Base-by-base conservation (phyloP, 2,888 invertebrate species). In the Heteromurus nitidus region DNA sequence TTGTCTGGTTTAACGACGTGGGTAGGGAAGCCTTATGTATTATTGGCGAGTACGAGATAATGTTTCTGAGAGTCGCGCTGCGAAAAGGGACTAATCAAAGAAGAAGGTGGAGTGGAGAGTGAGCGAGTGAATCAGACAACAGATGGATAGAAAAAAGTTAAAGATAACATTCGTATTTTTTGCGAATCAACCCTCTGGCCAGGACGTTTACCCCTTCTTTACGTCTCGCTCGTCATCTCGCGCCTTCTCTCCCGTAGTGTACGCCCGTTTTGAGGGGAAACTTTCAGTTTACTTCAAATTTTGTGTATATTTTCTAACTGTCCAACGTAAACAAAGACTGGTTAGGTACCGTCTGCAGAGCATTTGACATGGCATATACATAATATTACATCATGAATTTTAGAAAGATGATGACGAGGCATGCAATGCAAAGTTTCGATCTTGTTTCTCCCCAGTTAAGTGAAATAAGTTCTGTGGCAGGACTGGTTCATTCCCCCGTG, bases 81-180 rank as follows among this genome's bases (percentile, higher is more conserved):
- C n/a, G 16, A 55, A 26, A 50, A 55, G 47, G 47, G 69, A 55
- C 64, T 79, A 77, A 67, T 73, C 75, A 77, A n/a, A 75, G 72
- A 67, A 65, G 73, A 82, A 80, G 68, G 85, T 85, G 85, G 86
- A 55, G 86, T 84, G 84, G 82, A 72, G 84, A 82, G 80, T 36
- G 36, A 36, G 83, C 81, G 18, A 86, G 85, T 75, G 85, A 86
- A 85, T 87, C 86, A 75, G 86, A 83, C 73, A 86, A 85, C 75
- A 76, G 67, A 76, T 67, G 77, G 64, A 36, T 36, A 76, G 11
- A 76, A 76, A 76, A 68, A 68, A 44, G 22, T 60, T 53, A 36
- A 24, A 67, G 75, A 75, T 75, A 75, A 67, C 68, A 68, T 68
- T 75, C 62, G 64, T 64, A 74, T 76, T 77, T 69, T 77, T 77